These are phyloP conservation scores for Hydrotaea cyrtoneurina DNA, from an alignment of 2,888 invertebrate genomes.

Conservation along the genomic window DNA sequence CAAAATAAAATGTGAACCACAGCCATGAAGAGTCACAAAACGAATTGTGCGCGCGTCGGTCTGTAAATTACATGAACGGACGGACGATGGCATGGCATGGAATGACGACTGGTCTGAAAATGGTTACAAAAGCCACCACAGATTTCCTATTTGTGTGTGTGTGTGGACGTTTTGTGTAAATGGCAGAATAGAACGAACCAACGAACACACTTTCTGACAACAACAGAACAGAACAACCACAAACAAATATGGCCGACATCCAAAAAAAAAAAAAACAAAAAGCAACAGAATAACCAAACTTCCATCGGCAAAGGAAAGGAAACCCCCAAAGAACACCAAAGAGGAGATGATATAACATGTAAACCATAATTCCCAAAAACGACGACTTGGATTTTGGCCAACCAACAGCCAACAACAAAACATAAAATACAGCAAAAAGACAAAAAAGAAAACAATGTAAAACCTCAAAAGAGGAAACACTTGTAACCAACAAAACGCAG, in stretches of 20 bases:
- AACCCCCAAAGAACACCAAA: background rate
- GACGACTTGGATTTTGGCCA: no score
- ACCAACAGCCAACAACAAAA: no score
- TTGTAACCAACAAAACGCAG: conserved; percentile 23
- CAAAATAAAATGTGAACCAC: background rate
- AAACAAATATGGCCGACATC: conserved; percentile 46
- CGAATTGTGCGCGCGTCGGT: conserved; percentile 60
- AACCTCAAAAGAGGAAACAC: conserved; percentile 8
- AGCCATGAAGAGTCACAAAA: background rate
- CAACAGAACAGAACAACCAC: conserved; percentile 36
- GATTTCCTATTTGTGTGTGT: background rate
- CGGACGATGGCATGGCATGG: background rate
- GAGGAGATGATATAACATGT: background rate
- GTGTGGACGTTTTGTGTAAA: background rate
- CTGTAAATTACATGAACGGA: conserved; percentile 62
- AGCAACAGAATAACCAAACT: conserved; percentile 40
- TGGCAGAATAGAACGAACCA: background rate
- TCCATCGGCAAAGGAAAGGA: background rate
- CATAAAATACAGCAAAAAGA: no score
- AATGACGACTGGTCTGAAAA: conserved; percentile 39
- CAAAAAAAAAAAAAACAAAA: no score
- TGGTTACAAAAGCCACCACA: conserved; percentile 1
- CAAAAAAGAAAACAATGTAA: background rate
- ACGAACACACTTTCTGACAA: background rate
- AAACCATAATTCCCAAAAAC: conserved; percentile 11